Conservation (phyloP, 2,888 invertebrate genomes). For the Cantharis lateralis region DNA sequence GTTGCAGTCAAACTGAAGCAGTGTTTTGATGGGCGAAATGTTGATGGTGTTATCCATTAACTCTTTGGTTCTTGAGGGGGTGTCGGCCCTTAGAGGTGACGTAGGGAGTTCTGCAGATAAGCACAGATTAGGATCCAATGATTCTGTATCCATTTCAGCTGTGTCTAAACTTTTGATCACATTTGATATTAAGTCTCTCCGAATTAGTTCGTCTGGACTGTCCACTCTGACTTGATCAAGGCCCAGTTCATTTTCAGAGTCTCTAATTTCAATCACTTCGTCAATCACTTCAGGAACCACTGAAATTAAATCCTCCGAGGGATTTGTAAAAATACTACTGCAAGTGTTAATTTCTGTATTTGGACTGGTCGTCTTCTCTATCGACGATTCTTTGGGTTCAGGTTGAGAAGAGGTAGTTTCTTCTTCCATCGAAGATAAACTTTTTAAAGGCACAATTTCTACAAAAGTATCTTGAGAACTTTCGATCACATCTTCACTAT, state of each 20-base stretch:
- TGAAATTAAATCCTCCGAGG: not conserved
- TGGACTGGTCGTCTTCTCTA: not conserved
- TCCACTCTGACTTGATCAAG: slow-evolving; percentile 13
- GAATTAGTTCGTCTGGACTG: slow-evolving; percentile 20
- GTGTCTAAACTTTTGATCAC: slow-evolving; percentile 39
- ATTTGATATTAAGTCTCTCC: slow-evolving; percentile 31
- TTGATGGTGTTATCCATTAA: slow-evolving; percentile 35
- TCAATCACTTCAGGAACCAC: not conserved
- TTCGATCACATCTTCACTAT: slow-evolving; percentile 29
- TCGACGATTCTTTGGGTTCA: not conserved
- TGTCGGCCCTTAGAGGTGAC: slow-evolving; percentile 48
- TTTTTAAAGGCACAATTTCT: not conserved
- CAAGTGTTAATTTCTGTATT: not conserved
- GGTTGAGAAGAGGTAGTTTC: not conserved
- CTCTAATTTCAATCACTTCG: not conserved
- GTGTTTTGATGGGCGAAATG: slow-evolving; percentile 21
- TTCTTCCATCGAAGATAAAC: not conserved
- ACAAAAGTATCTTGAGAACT: slow-evolving; percentile 24
- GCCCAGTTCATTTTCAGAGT: slow-evolving; percentile 16
- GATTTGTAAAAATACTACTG: not conserved
- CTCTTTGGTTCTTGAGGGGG: slow-evolving; percentile 53
- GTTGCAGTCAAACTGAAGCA: not conserved
- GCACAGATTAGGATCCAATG: slow-evolving; percentile 6
- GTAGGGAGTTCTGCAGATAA: slow-evolving; percentile 31
- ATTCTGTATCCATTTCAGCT: slow-evolving; percentile 44